A percentile compares a stretch with the other conserved stretches of the same genome.
These are phyloP conservation scores for Mactromeris polynyma DNA, from an alignment of 2,888 invertebrate genomes.

Conservation along the genomic window DNA sequence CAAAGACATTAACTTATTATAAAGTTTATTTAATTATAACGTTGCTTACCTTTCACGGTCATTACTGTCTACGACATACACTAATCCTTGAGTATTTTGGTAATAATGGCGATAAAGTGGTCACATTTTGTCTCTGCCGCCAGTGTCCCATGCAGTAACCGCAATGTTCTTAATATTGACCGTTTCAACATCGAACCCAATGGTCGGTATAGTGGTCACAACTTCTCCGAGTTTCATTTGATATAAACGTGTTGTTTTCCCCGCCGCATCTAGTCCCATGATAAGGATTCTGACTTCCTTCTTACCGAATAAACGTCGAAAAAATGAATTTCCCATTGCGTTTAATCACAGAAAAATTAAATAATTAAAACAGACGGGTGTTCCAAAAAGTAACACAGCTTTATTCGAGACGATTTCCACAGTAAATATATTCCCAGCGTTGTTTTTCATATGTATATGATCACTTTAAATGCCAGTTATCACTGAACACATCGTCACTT, in stretches of 20 bases:
- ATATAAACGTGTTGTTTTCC: slow-evolving; percentile 76
- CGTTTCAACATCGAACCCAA: slow-evolving; percentile 77
- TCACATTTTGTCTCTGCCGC: slow-evolving; percentile 72
- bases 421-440: not conserved
- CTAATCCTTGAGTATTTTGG: slow-evolving; percentile 65
- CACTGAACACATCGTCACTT: not conserved
- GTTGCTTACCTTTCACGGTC: slow-evolving; percentile 70
- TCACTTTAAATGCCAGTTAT: not conserved
- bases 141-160: slow-evolving; percentile 75
- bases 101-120: slow-evolving; percentile 74
- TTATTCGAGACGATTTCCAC: not conserved
- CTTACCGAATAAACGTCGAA: slow-evolving; percentile 35
- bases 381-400: not conserved
- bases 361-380: not conserved
- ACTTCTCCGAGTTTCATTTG: slow-evolving; percentile 74
- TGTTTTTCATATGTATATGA: not conserved
- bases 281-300: slow-evolving; percentile 54
- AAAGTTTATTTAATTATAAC: no score
- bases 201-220: slow-evolving; percentile 78
- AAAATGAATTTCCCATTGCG: slow-evolving; percentile 46
- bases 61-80: slow-evolving; percentile 77
- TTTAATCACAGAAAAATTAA: no score
- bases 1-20: no score
- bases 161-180: slow-evolving; percentile 63
- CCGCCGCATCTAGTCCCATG: slow-evolving; percentile 77